Evolutionary conservation across 2,113 vertebrate genomes (phyloP), one percentile per base, ranked within the genome.

Genomic region (Alethe castanea): DNA sequence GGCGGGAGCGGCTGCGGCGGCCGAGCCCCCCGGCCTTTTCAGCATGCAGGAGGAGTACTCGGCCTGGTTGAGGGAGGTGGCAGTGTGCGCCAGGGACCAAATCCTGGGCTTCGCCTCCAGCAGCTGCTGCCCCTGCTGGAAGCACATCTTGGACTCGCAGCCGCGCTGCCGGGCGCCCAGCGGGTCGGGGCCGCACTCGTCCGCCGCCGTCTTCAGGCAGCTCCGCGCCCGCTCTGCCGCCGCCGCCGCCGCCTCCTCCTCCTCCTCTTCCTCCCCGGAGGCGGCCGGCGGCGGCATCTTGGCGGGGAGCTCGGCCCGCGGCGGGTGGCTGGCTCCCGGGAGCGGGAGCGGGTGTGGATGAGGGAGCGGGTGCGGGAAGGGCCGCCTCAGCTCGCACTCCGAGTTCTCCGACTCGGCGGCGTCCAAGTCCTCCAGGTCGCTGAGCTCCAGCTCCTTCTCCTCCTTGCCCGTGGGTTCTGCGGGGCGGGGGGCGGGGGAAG

Each of bases 31-130:
- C 33, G 98, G 98, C 95, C 99, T 98, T 81, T 98, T 98, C 92
- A 99, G 98, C 99, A 99, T 99, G 96, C 99, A 99, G 6, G 99
- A 99, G 8, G 99, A 98, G 87, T 98, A 99, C 90, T 99, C 99
- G 95, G 98, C 98, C 97, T 99, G 99, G 97, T 98, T 99, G 90
- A 99, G 97, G 15, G 99, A 99, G 1, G 99, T 99, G 61, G 99
- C 99, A 0, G 99, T 99, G 95, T 99, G 99, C 12, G 99, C 99
- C 97, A 99, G 96, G 42, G 99, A 99, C 99, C 99, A 99, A 90
- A 99, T 99, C 62, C 99, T 97, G 5, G 99, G 99, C 96, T 99
- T 99, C 50, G 98, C 98, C 95, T 99, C 99, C 35, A 99, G 95
- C 81, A 99, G 96, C 81, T 98, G 98, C n/a, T 98, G 98, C 19